These are phyloP conservation scores for Linepithema humile DNA, from an alignment of 1,140 invertebrate genomes.

Conservation along the genomic window DNA sequence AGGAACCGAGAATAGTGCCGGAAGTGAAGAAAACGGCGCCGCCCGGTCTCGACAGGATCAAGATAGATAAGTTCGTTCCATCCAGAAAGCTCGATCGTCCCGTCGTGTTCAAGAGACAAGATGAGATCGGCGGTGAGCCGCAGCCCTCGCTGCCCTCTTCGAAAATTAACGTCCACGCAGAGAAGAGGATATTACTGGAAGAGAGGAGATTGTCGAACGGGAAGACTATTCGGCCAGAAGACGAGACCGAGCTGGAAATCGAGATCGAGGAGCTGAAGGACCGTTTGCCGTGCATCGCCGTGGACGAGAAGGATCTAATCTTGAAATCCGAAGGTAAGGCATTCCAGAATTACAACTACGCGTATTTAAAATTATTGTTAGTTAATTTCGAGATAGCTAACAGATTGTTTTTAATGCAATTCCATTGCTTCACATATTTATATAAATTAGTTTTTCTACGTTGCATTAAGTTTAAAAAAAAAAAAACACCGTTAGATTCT, in stretches of 20 bases:
- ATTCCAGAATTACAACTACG: background rate
- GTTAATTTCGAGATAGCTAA: too few relatives aligned
- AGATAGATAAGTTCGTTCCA: constrained; percentile 75
- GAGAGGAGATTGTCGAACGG: constrained; percentile 19
- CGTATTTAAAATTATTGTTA: too few relatives aligned
- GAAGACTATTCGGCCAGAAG: constrained; percentile 40
- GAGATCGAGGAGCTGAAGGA: constrained; percentile 75
- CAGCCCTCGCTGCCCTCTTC: background rate
- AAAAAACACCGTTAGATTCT: too few relatives aligned
- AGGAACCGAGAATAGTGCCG: constrained; percentile 65
- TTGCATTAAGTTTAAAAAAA: too few relatives aligned
- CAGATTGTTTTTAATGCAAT: too few relatives aligned
- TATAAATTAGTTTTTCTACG: too few relatives aligned
- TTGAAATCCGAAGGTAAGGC: constrained; percentile 78
- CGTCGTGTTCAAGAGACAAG: constrained; percentile 1
- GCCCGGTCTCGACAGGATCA: constrained; percentile 68
- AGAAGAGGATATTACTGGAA: constrained; percentile 8
- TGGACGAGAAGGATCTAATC: constrained; percentile 80
- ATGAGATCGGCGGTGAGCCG: background rate
- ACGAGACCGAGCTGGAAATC: constrained; percentile 64
- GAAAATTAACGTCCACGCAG: constrained; percentile 16
- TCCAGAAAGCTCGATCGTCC: constrained; percentile 42
- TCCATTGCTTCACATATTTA: too few relatives aligned
- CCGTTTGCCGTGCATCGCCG: constrained; percentile 71
- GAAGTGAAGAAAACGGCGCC: constrained; percentile 61